Conservation (phyloP, 2,113 vertebrate species). For the Theristicus caerulescens region DNA sequence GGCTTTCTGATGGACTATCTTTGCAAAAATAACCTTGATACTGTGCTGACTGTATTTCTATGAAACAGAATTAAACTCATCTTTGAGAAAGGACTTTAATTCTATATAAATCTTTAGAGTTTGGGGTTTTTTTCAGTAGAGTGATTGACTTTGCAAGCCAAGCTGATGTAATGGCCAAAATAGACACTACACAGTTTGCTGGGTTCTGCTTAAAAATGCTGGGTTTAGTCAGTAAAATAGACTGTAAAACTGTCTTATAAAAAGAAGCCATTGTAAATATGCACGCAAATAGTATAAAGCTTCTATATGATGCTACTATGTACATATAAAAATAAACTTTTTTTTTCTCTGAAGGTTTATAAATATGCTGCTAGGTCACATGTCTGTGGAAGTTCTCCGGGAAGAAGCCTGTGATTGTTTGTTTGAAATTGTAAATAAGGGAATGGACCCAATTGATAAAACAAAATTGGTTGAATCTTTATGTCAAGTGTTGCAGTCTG, state of each 20-base stretch:
- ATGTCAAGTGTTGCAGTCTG: slow-evolving; percentile 91
- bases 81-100: not conserved
- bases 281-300: not conserved
- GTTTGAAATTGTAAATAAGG: slow-evolving; percentile 98
- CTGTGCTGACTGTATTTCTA: not conserved
- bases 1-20: not conserved
- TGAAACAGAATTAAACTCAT: not conserved
- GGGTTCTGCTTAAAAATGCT: not conserved
- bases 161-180: not conserved
- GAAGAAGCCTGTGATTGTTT: slow-evolving; percentile 99
- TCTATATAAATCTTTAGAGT: not conserved
- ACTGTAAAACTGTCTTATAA: not conserved
- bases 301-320: not conserved
- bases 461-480: slow-evolving; percentile 97
- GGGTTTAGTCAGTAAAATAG: not conserved
- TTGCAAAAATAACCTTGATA: not conserved
- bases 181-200: not conserved
- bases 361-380: slow-evolving; percentile 95
- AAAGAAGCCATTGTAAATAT: not conserved
- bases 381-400: slow-evolving; percentile 95
- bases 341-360: slow-evolving; percentile 83
- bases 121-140: not conserved
- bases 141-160: not conserved
- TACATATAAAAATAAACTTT: not conserved
- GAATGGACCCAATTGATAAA: slow-evolving; percentile 97